Evolutionary conservation across 2,797 vertebrate species (phyloP), one percentile per base, ranked within the genome.

Genomic region (Siniperca scherzeri): DNA sequence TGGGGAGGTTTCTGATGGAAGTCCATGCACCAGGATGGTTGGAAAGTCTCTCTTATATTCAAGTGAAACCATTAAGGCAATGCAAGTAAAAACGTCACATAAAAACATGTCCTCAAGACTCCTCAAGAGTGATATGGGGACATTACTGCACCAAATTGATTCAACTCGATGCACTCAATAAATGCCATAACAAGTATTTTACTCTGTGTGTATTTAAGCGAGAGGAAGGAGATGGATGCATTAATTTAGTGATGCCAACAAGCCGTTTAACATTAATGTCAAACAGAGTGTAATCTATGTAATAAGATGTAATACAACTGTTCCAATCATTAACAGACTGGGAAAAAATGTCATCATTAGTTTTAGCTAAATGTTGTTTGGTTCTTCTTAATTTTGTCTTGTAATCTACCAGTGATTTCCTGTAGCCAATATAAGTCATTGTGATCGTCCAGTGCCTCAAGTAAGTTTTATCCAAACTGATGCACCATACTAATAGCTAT

Each of bases 181-280:
- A 67, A 50, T 55, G 52, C 21, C 57, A 50, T 55, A 79, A 77
- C 70, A 66, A 70, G n/a, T 50, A 56, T 78, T 65, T 70, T 36
- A 72, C 27, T 72, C 21, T 62, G 62, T 73, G 59, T 81, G 46
- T 53, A 40, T 78, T 50, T 70, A 60, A 80, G 40, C 77, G 61
- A 36, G 56, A 70, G 78, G 62, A 60, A 60, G 69, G 61, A 77
- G 83, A 84, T 73, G 76, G 78, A 84, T 80, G 52, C 77, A 67
- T 62, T 77, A 38, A 78, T 85, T 80, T 68, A 79, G 56, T 52
- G 16, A 69, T 53, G 55, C 55, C 40, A 81, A 83, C 66, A 83
- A 72, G 62, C 66, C 57, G 67, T 88, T 86, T 62, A 78, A 82
- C 75, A 74, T 77, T 74, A 44, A 82, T 64, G 72, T 77, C 81